Conservation (phyloP, 2,888 invertebrate species). For the Leptura quadrifasciata region DNA sequence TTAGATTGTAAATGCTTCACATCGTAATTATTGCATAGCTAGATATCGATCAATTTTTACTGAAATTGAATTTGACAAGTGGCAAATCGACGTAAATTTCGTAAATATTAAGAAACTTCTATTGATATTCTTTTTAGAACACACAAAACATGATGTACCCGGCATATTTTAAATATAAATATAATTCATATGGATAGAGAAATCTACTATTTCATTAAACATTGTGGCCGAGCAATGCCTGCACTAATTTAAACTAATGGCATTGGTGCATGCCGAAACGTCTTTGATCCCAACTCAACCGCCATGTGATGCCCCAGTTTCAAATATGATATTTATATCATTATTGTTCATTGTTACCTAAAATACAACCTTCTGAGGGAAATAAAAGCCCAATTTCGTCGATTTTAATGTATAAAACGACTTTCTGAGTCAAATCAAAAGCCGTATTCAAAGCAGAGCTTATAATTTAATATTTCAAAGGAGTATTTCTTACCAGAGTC, state of each 20-base stretch:
- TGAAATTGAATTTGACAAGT: no score
- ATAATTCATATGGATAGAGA: no score
- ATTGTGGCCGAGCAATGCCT: background rate
- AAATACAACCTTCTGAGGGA: constrained; percentile 9
- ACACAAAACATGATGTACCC: no score
- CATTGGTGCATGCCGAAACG: background rate
- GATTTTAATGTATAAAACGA: constrained; percentile 14
- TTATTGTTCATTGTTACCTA: constrained; percentile 8
- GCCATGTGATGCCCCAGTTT: background rate
- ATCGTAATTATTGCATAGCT: no score
- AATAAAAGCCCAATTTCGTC: constrained; percentile 13
- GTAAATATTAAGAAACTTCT: no score
- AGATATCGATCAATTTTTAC: no score
- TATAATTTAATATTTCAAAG: constrained; percentile 41
- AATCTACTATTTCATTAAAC: no score
- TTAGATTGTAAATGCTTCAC: no score
- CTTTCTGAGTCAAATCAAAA: constrained; percentile 21
- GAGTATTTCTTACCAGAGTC: constrained; percentile 82
- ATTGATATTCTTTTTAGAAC: no score
- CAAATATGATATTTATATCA: background rate
- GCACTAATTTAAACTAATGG: background rate
- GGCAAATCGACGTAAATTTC: no score
- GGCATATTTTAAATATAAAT: no score
- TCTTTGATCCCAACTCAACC: constrained; percentile 1
- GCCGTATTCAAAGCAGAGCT: constrained; percentile 21